These are phyloP conservation scores for Lathamus discolor DNA, from an alignment of 2,113 vertebrate species.

Conservation along the genomic window DNA sequence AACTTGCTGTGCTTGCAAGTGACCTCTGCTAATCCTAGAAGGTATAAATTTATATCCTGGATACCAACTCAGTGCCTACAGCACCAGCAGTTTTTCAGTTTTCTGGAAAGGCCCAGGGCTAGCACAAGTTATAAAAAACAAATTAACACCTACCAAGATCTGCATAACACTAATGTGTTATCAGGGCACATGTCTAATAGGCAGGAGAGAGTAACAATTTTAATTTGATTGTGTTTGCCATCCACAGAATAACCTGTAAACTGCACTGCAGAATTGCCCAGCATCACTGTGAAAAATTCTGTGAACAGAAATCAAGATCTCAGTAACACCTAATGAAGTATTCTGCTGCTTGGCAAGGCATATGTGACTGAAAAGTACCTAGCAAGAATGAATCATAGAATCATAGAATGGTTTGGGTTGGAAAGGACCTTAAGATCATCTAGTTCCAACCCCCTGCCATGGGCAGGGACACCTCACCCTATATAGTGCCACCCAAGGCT, in stretches of 20 bases:
- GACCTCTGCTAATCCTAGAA: background rate
- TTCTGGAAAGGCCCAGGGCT: background rate
- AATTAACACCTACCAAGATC: background rate
- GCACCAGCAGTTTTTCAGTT: background rate
- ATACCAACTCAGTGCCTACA: background rate
- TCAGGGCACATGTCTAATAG: background rate
- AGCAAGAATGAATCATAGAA: background rate
- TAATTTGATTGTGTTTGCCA: background rate
- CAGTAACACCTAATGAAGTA: background rate
- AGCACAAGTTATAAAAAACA: background rate
- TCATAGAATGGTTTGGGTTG: background rate
- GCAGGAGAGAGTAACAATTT: background rate
- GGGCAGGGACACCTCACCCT: background rate
- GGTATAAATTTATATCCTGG: background rate
- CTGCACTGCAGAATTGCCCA: background rate
- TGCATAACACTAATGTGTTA: background rate
- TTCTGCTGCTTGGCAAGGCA: background rate
- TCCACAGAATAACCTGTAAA: background rate
- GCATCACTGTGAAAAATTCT: too few species aligned
- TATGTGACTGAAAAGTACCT: background rate
- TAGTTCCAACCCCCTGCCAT: background rate
- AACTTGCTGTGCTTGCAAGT: background rate
- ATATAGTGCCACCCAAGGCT: too few species aligned
- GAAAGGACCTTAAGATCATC: background rate
- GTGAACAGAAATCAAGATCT: too few species aligned